Conservation (phyloP, 2,888 invertebrate species). For the Allophyes oxyacanthae region DNA sequence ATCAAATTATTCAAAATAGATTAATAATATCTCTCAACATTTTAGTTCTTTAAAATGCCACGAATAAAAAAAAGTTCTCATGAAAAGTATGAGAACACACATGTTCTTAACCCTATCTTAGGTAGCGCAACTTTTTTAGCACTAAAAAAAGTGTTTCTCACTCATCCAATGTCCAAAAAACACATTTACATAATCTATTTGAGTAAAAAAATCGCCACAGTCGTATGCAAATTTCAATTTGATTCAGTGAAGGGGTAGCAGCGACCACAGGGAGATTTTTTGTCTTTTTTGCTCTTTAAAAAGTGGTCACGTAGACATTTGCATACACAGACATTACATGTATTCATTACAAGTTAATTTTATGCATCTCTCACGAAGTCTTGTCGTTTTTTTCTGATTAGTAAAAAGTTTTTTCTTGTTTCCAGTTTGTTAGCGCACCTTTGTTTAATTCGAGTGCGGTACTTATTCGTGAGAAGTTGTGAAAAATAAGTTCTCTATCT, state of each 20-base stretch:
- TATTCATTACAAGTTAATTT: conserved; percentile 74
- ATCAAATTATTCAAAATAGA: conserved; percentile 11
- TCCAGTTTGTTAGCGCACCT: conserved; percentile 39
- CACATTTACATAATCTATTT: conserved; percentile 82
- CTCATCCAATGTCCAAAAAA: conserved; percentile 83
- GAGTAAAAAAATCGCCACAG: conserved; percentile 83
- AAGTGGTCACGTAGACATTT: conserved; percentile 84
- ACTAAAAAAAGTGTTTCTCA: conserved; percentile 71
- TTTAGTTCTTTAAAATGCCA: too few species aligned
- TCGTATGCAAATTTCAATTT: conserved; percentile 81
- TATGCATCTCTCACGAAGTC: conserved; percentile 81
- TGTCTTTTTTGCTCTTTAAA: conserved; percentile 70
- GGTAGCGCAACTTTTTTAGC: conserved; percentile 59
- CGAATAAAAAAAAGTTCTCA: conserved; percentile 33
- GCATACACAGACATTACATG: too few species aligned
- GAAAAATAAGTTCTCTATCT: conserved; percentile 4
- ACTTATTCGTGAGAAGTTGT: conserved; percentile 47
- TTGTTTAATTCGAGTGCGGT: conserved; percentile 47
- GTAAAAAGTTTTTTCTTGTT: conserved; percentile 45
- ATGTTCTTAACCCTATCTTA: conserved; percentile 58
- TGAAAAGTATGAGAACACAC: conserved; percentile 59
- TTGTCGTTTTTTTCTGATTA: conserved; percentile 67
- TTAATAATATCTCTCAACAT: conserved; percentile 3
- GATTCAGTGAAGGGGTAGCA: conserved; percentile 72
- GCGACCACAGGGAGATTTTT: conserved; percentile 65